Conservation (phyloP, 2,888 invertebrate genomes). For the Dynastes tityus region DNA sequence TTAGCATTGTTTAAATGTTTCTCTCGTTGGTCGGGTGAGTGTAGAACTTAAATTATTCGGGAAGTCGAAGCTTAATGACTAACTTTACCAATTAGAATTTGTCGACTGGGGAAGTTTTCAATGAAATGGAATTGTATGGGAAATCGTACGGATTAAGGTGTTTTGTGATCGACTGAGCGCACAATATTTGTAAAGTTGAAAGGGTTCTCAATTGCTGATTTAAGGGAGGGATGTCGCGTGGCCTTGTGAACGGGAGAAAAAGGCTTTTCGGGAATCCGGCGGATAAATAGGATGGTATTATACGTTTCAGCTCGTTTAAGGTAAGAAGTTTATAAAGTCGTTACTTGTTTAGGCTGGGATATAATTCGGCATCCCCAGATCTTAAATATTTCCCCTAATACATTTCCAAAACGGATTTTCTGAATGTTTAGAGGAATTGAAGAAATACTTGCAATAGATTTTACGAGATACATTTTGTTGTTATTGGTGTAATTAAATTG, state of each 20-base stretch:
- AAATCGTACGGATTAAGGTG: conserved; percentile 43
- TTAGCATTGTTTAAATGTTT: conserved; percentile 62
- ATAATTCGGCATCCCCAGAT: too few species aligned
- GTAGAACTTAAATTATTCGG: conserved; percentile 59
- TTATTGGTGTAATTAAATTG: too few species aligned
- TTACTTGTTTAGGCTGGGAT: too few species aligned
- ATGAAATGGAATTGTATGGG: conserved; percentile 39
- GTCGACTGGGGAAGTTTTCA: conserved; percentile 38
- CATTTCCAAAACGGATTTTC: too few species aligned
- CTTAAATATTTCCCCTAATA: too few species aligned
- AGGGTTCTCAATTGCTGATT: conserved; percentile 17
- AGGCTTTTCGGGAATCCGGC: too few species aligned
- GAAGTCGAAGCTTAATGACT: conserved; percentile 51
- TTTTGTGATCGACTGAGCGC: conserved; percentile 34
- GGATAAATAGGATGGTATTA: too few species aligned
- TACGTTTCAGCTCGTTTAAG: too few species aligned
- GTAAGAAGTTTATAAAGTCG: too few species aligned
- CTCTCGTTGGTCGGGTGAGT: conserved; percentile 59
- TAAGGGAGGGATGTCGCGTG: not conserved
- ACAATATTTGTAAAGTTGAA: conserved; percentile 31
- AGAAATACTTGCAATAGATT: too few species aligned
- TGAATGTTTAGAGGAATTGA: too few species aligned
- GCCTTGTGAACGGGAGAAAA: not conserved
- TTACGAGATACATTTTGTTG: too few species aligned
- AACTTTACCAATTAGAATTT: conserved; percentile 60